These are phyloP conservation scores for Heteromyza rotundicornis DNA, from an alignment of 2,888 invertebrate genomes.

Conservation along the genomic window DNA sequence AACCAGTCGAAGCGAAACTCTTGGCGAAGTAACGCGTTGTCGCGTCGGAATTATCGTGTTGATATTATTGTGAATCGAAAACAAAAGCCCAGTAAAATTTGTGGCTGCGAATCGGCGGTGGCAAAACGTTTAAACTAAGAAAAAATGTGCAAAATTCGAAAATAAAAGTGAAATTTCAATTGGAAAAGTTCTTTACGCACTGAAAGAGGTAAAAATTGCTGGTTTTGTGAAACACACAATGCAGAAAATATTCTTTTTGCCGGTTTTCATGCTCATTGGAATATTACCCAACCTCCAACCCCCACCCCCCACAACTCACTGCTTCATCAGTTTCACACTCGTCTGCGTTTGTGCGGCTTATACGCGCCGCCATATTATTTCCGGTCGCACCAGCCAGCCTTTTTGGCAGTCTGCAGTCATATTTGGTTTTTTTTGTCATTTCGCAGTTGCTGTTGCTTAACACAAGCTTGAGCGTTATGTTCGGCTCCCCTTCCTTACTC, in stretches of 20 bases:
- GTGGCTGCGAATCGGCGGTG: no score
- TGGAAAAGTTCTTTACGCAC: no score
- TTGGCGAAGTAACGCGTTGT: constrained; percentile 60
- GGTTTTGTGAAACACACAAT: no score
- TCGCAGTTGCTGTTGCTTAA: constrained; percentile 21
- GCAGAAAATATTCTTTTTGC: no score
- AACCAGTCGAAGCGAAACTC: constrained; percentile 61
- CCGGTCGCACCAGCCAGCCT: constrained; percentile 26
- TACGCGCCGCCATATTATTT: constrained; percentile 30
- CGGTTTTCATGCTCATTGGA: no score
- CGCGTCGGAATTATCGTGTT: constrained; percentile 39
- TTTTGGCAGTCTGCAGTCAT: not conserved
- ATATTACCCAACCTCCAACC: no score
- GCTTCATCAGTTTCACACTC: no score
- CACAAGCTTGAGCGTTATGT: not conserved
- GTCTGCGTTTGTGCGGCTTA: constrained; percentile 23
- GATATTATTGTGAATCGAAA: no score
- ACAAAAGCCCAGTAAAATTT: no score
- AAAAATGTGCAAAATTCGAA: constrained; percentile 17
- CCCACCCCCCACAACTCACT: no score
- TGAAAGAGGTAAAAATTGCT: no score
- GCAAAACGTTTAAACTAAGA: no score
- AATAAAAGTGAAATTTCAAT: not conserved
- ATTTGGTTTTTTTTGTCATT: not conserved
- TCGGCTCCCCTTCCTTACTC: not conserved